Base-by-base conservation (phyloP, 2,888 invertebrate genomes). In the Drosophila neutralis region DNA sequence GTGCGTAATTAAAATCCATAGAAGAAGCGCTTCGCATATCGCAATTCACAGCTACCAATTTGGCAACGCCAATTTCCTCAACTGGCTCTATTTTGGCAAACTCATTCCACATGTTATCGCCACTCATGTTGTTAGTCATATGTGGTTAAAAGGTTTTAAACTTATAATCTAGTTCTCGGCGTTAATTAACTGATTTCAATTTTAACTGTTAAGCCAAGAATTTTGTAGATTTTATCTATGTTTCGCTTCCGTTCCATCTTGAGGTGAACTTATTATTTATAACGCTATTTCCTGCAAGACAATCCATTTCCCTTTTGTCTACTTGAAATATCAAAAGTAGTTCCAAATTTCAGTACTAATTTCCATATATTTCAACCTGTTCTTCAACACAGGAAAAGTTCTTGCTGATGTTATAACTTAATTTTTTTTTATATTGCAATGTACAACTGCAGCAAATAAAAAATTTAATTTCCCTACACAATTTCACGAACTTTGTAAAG, bases 41-140 rank as follows among this genome's bases (percentile, higher is more conserved):
- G 24, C 64, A 79, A 61, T 61, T 42, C 53, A 42, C 15, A 21
- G 29, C n/a, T 53, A 42, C 71, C 33, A 60, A 54, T 67, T 71
- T 77, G 72, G 81, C 57, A 67, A 77, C 48, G n/a, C 48, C 31
- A 61, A 80, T 77, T 77, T 77, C 81, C 77, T 66, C 33, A 24
- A 36, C 33, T 13, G 56, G 5, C 35, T 40, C 21, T 10, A 42
- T 33, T 51, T 71, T 59, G 36, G 27, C 13, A 15, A 45, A 71
- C 13, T 70, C 35, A 56, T 52, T 57, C 5, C n/a, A 58, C 15
- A 49, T 13, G 10, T 31, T 69, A 54, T 48, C 31, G 27, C 54
- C 13, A 35, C 21, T 13, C 6, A 4, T 31, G 31, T 8, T 56
- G 24, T 60, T 8, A 10, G 45, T 35, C 35, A 58, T 33, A 24